phyloP scores from a whole-genome alignment of 2,888 invertebrate species.

The Chrysolina oricalcia region DNA sequence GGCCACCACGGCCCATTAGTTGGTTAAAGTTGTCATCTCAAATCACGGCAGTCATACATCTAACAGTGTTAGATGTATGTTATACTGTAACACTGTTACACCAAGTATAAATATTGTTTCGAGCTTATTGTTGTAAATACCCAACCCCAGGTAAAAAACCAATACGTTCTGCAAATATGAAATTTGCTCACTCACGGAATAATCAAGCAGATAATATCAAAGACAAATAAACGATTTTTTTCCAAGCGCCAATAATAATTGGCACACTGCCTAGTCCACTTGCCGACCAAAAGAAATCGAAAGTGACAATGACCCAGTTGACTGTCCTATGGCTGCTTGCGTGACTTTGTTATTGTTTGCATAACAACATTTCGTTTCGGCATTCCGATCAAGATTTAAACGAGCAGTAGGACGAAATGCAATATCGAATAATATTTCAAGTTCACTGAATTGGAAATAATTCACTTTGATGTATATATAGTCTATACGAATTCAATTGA shows the following conservation, averaged over 20 bases:
- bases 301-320: constrained; percentile 61
- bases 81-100: no score
- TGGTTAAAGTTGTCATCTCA: no score
- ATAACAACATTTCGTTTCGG: constrained; percentile 44
- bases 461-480: no score
- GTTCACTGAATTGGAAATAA: constrained; percentile 33
- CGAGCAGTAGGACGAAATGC: constrained; percentile 13
- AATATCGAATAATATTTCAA: constrained; percentile 18
- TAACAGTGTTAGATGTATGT: no score
- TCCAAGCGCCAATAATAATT: constrained; percentile 36
- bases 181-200: constrained; percentile 6
- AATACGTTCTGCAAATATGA: no score
- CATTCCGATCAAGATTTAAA: constrained; percentile 24
- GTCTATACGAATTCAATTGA: no score
- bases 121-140: no score
- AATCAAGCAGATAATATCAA: constrained; percentile 10
- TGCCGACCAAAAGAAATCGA: constrained; percentile 55
- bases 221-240: background rate
- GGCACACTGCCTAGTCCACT: constrained; percentile 42
- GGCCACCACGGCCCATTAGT: no score
- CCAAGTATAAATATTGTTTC: no score
- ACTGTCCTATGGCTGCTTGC: constrained; percentile 48
- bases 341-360: constrained; percentile 50
- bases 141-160: no score
- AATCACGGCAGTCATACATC: no score